Evolutionary conservation across 2,888 invertebrate species (phyloP), one percentile per base, ranked within the genome.

Genomic region (Ganaspis brasiliensis): DNA sequence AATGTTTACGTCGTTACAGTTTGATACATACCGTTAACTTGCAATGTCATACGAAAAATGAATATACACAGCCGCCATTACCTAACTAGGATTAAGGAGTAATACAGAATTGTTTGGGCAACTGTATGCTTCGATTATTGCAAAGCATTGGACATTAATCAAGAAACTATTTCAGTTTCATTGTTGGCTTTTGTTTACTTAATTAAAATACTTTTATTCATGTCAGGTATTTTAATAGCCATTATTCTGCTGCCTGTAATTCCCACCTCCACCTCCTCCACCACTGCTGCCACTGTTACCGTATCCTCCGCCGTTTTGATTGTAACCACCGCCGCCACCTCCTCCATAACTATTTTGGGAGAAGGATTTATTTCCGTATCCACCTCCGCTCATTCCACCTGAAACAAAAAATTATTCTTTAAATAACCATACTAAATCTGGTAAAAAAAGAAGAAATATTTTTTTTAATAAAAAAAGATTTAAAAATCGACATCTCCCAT

Each of bases 231-330:
- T 73, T 89, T 86, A 90, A 87, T 91, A 91, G 52, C 89, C 89
- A 75, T n/a, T n/a, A n/a, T 91, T 91, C 81, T 89, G 88, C 80
- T 88, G 89, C 55, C 89, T 67, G 26, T 67, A 67, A 67, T 49
- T 67, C 37, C 67, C 67, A 26, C 21, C 21, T 31, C 31, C n/a
- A 14, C n/a, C 21, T 19, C 40, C 21, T 8, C 63, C 67, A 2
- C 82, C 76, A 45, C 84, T 81, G 40, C 84, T 83, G 31, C 85
- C 79, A 72, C 85, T 83, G 72, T 82, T 83, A 31, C 88, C 87
- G 45, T 88, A 89, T 19, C 87, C 85, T 75, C 87, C 82, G 40
- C 88, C 90, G 59, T 90, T 90, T 61, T 89, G 89, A 63, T 82
- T 84, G 72, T 89, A 90, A 16, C 77, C 75, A 21, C 75, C 77